These are phyloP conservation scores for Halichoerus grypus DNA, from an alignment of 2,113 vertebrate genomes.

Conservation along the genomic window DNA sequence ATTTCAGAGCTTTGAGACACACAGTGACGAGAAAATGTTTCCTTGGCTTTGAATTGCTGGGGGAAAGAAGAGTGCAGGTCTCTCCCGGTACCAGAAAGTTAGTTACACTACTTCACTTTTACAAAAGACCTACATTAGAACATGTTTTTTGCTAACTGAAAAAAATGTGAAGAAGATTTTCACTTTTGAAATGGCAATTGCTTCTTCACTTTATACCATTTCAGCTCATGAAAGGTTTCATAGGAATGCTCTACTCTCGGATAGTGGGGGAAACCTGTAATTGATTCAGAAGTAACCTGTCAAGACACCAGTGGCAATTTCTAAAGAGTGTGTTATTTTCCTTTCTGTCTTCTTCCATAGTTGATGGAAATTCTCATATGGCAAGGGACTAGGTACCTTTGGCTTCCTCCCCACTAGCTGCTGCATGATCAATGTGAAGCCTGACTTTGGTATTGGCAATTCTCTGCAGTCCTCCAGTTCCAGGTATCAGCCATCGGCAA, in stretches of 20 bases:
- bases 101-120: neutral
- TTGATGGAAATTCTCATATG: neutral
- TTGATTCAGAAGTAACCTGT: neutral
- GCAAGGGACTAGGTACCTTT: neutral
- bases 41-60: constrained; percentile 7
- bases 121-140: neutral
- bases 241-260: neutral
- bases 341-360: neutral
- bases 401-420: neutral
- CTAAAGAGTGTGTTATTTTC: neutral
- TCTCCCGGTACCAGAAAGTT: neutral
- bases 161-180: neutral
- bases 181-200: neutral
- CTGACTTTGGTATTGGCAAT: neutral
- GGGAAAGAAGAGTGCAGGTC: neutral
- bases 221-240: neutral
- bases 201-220: neutral
- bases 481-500: neutral
- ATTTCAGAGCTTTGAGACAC: constrained; percentile 49
- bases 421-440: neutral
- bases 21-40: constrained; percentile 22
- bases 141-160: neutral
- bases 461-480: neutral
- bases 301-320: neutral
- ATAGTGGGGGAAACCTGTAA: neutral